Evolutionary conservation across 2,888 invertebrate species (phyloP), one percentile per base, ranked within the genome.

Genomic region (Chalcis sispes): DNA sequence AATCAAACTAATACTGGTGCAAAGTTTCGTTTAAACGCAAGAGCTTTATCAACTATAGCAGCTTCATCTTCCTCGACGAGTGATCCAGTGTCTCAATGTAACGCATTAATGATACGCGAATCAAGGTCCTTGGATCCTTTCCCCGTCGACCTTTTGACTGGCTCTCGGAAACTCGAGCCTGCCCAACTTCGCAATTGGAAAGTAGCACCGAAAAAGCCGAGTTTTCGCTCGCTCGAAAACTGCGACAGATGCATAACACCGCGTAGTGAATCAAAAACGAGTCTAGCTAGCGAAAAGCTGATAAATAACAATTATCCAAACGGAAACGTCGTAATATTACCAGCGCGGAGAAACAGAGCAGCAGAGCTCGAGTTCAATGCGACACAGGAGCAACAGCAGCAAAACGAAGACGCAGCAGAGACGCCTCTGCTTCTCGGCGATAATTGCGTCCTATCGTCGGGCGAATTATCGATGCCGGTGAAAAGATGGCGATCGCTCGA

Each of bases 401-500:
- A 54, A 25, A 75, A 77, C 25, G 69, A 69, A 72, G 90, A 90
- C 77, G 90, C 89, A 65, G 89, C 88, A 48, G 89, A 90, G 79
- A 89, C 88, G 29, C 90, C 90, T 1, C 80, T 91, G 62, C 81
- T 91, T 7, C 89, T 89, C 42, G 83, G 85, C 23, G 83, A 89
- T 2, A 77, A 62, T 42, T 46, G 61, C 15, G 1, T 66, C 10
- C 4, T 62, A 25, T 50, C 70, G 84, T 87, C 69, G 84, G 83
- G 8, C 81, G 85, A 54, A 72, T 79, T 66, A 72, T 77, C 50
- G 67, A 77, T 80, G 62, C 82, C 84, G 10, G 83, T 84, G 2
- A 95, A 95, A 89, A 92, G 94, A 84, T 96, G 95, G 93, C 93
- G 93, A 82, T 95, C 95, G 59, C 90, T 95, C 66, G 95, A 96